Percentiles rank a stretch among this genome's conserved stretches.
phyloP scores from a whole-genome alignment of 2,797 vertebrate species.

The Phoebastria nigripes region DNA sequence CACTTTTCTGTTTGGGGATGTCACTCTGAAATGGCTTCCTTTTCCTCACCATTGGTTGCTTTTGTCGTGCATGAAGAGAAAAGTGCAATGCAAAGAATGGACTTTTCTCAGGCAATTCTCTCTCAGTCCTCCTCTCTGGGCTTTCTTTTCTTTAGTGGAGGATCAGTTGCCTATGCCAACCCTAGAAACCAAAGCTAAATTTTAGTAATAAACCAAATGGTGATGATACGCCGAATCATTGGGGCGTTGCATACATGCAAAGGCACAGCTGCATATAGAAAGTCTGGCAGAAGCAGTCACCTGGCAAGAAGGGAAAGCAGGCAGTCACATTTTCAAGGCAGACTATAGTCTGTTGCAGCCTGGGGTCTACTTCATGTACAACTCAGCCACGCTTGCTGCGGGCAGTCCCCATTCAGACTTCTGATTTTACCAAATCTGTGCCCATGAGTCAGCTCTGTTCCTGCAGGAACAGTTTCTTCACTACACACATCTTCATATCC shows the following conservation, averaged over 20 bases:
- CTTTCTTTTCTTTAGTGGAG: background rate
- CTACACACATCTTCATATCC: background rate
- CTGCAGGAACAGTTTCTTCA: background rate
- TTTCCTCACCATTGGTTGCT: background rate
- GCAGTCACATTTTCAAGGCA: background rate
- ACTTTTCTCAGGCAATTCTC: background rate
- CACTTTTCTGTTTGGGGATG: background rate
- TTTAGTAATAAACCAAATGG: background rate
- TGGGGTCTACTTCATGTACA: background rate
- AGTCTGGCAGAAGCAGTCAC: background rate
- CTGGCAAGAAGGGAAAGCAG: background rate
- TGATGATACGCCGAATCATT: fast-evolving
- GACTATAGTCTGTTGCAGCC: background rate
- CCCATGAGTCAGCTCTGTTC: background rate
- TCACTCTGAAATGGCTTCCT: background rate
- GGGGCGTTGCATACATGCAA: background rate
- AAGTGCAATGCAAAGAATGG: background rate
- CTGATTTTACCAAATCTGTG: background rate
- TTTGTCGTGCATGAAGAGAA: background rate
- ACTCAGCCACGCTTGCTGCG: background rate
- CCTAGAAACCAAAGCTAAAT: background rate
- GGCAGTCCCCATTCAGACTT: background rate
- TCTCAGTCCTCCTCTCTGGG: background rate
- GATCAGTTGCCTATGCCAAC: background rate
- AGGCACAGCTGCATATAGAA: background rate